Evolutionary conservation across 1,140 invertebrate genomes (phyloP).

Genomic region (Cherax destructor): DNA sequence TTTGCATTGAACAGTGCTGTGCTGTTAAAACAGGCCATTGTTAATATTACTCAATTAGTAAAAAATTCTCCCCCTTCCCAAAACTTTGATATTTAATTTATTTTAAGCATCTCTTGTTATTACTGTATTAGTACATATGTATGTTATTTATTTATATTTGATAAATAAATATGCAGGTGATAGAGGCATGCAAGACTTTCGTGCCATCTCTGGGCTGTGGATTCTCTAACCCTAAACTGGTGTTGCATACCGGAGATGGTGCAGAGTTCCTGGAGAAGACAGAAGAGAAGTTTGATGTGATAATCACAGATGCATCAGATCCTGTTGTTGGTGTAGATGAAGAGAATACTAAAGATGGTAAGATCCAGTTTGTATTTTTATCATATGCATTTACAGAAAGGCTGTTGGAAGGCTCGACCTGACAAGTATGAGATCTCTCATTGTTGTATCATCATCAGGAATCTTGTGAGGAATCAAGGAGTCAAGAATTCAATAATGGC

Average conservation of each 20-base stretch:
- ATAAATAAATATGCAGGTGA: conserved; percentile 79
- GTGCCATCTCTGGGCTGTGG: conserved; percentile 93
- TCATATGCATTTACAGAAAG: no score
- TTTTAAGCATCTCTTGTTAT: no score
- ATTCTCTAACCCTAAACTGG: conserved; percentile 89
- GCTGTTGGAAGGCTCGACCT: no score
- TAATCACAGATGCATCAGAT: conserved; percentile 99
- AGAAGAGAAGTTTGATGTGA: conserved; percentile 92
- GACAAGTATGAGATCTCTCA: no score
- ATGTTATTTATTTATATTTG: neutral
- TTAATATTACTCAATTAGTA: no score
- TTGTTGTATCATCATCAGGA: no score
- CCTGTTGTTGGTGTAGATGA: conserved; percentile 81
- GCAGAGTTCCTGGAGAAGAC: conserved; percentile 95
- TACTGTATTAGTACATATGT: neutral
- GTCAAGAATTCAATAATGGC: no score
- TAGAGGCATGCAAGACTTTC: conserved; percentile 93
- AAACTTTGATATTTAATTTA: no score
- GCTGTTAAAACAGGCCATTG: no score
- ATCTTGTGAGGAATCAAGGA: no score
- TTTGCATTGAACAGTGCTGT: no score
- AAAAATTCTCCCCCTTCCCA: no score
- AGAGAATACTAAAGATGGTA: conserved; percentile 43
- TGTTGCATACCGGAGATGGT: conserved; percentile 92
- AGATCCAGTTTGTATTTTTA: neutral